A percentile compares a stretch with the other conserved stretches of the same genome.
Conservation (phyloP, 1,140 invertebrate species). For the Heliconius hewitsoni region DNA sequence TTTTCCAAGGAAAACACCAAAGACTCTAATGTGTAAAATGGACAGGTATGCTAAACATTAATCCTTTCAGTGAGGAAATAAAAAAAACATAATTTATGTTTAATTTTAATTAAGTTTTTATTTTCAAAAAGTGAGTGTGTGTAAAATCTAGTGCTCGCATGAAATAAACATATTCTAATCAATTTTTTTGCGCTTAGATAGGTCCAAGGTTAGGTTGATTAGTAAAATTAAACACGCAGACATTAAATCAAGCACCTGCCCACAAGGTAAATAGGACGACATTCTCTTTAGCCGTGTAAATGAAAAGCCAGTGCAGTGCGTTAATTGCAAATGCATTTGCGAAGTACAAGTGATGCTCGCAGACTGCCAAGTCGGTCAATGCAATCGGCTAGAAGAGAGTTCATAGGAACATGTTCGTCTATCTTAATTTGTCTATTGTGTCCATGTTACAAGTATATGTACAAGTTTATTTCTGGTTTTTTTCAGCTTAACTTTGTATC, state of each 20-base stretch:
- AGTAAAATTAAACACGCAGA: not conserved
- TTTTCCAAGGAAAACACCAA: not conserved
- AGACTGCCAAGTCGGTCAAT: slow-evolving; percentile 63
- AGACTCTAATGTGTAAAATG: too few species aligned
- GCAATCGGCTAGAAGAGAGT: slow-evolving; percentile 52
- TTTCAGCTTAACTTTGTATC: too few species aligned
- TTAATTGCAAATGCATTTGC: slow-evolving; percentile 58
- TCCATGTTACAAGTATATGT: not conserved
- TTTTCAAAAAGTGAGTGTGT: not conserved
- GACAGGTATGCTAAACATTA: not conserved
- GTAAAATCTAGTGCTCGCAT: not conserved
- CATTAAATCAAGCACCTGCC: slow-evolving; percentile 12
- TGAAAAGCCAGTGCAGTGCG: slow-evolving; percentile 52
- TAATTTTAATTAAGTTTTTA: too few species aligned
- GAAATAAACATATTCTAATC: not conserved
- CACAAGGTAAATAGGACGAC: slow-evolving; percentile 52
- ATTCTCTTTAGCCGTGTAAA: slow-evolving; percentile 58
- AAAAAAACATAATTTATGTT: not conserved
- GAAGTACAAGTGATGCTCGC: slow-evolving; percentile 48
- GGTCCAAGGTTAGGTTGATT: slow-evolving; percentile 1
- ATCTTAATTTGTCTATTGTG: slow-evolving; percentile 36
- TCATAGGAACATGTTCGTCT: slow-evolving; percentile 33
- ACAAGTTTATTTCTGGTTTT: not conserved
- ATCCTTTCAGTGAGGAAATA: not conserved
- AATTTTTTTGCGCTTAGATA: not conserved